Conservation (phyloP, 2,113 vertebrate species). For the Platichthys stellatus region DNA sequence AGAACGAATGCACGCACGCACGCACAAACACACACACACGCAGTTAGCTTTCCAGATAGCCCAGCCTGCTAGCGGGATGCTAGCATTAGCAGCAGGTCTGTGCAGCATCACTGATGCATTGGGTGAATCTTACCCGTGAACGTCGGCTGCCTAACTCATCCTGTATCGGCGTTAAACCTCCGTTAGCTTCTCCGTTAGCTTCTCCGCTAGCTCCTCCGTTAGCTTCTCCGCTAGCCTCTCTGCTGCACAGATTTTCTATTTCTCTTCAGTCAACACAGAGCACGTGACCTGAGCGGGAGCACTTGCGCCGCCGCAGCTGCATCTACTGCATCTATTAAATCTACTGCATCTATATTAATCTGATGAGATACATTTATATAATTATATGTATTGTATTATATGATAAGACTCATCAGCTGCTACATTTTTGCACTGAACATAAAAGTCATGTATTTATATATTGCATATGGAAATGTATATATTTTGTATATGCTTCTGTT, state of each 20-base stretch:
- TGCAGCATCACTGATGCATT: slow-evolving; percentile 6
- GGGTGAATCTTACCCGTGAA: slow-evolving; percentile 38
- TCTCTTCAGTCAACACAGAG: slow-evolving; percentile 10
- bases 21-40: neutral
- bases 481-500: no score
- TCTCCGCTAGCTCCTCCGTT: slow-evolving; percentile 6
- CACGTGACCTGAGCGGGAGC: slow-evolving; percentile 42
- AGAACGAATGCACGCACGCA: neutral
- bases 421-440: no score
- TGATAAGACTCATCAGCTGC: no score
- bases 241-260: slow-evolving; percentile 21
- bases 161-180: neutral
- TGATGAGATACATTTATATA: no score
- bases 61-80: neutral
- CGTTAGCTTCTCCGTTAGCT: slow-evolving; percentile 19
- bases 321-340: neutral
- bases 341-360: no score
- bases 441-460: no score
- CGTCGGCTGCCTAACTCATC: slow-evolving; percentile 33
- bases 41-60: slow-evolving; percentile 11
- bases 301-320: neutral
- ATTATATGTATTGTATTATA: no score
- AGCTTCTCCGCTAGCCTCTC: slow-evolving; percentile 8
- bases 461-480: no score
- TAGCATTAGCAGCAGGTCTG: slow-evolving; percentile 23